Evolutionary conservation across 2,113 vertebrate genomes (phyloP).

Genomic region (Azemiops feae): DNA sequence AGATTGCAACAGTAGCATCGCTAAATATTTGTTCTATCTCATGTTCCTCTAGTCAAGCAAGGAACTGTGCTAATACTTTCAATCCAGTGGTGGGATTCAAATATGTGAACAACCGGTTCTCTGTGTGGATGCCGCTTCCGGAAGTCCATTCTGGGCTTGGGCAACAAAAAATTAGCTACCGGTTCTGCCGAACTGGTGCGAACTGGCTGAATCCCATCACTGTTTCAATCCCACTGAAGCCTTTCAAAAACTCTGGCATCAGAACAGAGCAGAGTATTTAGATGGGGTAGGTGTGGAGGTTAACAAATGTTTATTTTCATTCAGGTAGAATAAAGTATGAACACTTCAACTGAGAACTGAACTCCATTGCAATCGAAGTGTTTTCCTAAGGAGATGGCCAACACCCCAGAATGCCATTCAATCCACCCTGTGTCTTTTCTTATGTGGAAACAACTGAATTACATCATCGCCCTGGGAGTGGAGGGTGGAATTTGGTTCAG

Average conservation of each 20-base stretch:
- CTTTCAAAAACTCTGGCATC: not conserved
- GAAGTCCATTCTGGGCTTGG: too few relatives aligned
- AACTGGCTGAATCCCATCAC: too few relatives aligned
- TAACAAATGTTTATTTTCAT: not conserved
- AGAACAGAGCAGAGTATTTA: not conserved
- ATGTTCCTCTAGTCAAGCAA: too few relatives aligned
- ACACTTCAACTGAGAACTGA: not conserved
- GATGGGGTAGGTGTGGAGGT: not conserved
- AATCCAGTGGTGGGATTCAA: too few relatives aligned
- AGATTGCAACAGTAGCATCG: not conserved
- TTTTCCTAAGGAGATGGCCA: not conserved
- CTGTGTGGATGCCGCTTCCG: too few relatives aligned
- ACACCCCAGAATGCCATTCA: not conserved
- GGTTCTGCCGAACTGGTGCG: too few relatives aligned
- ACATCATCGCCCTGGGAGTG: not conserved
- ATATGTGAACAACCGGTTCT: too few relatives aligned
- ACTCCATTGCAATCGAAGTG: not conserved
- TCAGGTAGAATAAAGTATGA: not conserved
- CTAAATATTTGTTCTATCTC: not conserved
- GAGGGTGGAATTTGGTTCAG: not conserved
- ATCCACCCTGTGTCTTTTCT: not conserved
- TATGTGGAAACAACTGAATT: not conserved
- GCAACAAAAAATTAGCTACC: too few relatives aligned
- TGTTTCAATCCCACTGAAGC: not conserved
- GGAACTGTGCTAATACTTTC: too few relatives aligned